Evolutionary conservation across 2,888 invertebrate genomes (phyloP).

Genomic region (Amphimallon solstitiale): DNA sequence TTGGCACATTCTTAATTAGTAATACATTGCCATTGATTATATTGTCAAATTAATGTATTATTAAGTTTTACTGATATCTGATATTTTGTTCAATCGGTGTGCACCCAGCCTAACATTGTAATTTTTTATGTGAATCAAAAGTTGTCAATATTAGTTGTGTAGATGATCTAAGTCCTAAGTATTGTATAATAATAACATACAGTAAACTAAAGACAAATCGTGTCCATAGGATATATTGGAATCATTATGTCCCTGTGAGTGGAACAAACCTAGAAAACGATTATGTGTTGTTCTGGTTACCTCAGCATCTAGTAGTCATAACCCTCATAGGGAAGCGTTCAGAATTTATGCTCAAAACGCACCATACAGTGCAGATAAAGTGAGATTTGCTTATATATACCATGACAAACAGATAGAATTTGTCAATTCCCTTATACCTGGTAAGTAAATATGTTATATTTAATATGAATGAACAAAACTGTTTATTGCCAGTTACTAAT

Average conservation of each 20-base stretch:
- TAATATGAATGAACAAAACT: too few relatives aligned
- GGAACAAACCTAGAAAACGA: constrained; percentile 79
- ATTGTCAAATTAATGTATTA: too few relatives aligned
- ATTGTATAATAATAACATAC: background rate
- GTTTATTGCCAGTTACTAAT: too few relatives aligned
- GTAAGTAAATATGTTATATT: constrained; percentile 53
- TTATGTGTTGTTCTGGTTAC: constrained; percentile 85
- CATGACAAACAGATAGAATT: constrained; percentile 86
- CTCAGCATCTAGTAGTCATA: constrained; percentile 68
- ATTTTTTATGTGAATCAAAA: too few relatives aligned
- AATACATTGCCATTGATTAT: too few relatives aligned
- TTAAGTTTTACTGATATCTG: too few relatives aligned
- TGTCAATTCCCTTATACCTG: constrained; percentile 76
- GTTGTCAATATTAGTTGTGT: too few relatives aligned
- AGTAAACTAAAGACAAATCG: constrained; percentile 9
- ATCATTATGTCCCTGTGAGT: constrained; percentile 88
- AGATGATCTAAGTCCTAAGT: too few relatives aligned
- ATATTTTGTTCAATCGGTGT: too few relatives aligned
- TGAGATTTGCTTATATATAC: constrained; percentile 90
- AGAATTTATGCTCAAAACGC: constrained; percentile 77
- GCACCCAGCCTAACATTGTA: too few relatives aligned
- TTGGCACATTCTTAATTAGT: too few relatives aligned
- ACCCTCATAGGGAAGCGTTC: constrained; percentile 74
- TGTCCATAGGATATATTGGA: constrained; percentile 74
- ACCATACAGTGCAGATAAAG: constrained; percentile 73